Evolutionary conservation across 2,888 invertebrate genomes (phyloP).

Genomic region (Onthophagus sagittarius): DNA sequence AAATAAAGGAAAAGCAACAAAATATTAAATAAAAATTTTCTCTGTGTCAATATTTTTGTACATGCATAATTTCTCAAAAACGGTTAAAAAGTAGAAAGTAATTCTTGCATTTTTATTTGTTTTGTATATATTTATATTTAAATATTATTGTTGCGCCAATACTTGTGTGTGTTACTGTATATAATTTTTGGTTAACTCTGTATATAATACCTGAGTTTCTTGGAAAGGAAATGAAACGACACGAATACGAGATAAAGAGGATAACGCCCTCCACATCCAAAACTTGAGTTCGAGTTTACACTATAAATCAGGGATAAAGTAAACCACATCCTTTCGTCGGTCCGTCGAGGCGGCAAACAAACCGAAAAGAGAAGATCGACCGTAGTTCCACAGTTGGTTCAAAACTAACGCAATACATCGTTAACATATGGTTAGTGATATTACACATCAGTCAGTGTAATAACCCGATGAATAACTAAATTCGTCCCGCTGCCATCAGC

Average conservation of each 20-base stretch:
- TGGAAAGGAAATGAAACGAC: neutral
- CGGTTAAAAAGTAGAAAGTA: too few species aligned
- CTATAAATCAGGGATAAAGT: neutral
- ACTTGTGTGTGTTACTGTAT: too few species aligned
- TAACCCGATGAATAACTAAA: neutral
- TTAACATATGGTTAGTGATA: neutral
- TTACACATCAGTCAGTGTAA: neutral
- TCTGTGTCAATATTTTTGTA: too few species aligned
- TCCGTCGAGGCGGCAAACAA: neutral
- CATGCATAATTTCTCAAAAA: too few species aligned
- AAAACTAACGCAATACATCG: neutral
- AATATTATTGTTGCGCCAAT: too few species aligned
- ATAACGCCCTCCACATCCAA: neutral
- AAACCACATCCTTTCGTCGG: neutral
- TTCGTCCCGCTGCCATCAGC: neutral
- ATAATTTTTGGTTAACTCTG: too few species aligned
- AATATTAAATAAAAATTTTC: too few species aligned
- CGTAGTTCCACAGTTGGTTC: neutral
- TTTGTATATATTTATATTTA: too few species aligned
- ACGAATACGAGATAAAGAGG: neutral
- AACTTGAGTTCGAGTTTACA: neutral
- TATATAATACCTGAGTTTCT: neutral
- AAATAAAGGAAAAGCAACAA: too few species aligned
- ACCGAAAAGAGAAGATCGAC: neutral
- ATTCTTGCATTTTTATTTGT: too few species aligned